Conservation (phyloP, 1,140 invertebrate species). For the Melipona quadrifasciata region DNA sequence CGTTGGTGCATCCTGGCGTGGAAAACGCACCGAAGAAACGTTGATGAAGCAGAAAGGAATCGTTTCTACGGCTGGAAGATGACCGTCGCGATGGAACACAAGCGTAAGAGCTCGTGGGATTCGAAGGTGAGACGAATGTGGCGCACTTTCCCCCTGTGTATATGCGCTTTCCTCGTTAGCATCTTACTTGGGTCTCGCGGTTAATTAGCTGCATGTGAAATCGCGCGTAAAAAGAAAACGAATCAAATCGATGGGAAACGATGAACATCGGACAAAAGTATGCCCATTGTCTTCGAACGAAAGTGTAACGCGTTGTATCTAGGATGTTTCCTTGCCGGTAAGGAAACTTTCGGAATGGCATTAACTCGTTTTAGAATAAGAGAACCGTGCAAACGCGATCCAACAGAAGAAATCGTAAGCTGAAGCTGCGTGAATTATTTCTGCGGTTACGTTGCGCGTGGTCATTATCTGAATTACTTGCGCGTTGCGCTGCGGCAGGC, state of each 20-base stretch:
- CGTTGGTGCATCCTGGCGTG: conserved; percentile 11
- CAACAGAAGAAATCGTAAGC: not conserved
- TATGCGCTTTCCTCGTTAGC: conserved; percentile 51
- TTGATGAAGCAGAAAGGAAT: conserved; percentile 45
- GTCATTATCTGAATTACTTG: conserved; percentile 24
- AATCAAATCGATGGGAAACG: conserved; percentile 25
- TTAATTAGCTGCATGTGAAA: conserved; percentile 61
- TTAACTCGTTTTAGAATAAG: conserved; percentile 2
- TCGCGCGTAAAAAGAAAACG: conserved; percentile 23
- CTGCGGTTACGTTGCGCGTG: conserved; percentile 30
- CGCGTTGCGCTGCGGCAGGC: not conserved
- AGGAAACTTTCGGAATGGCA: conserved; percentile 7
- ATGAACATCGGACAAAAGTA: not conserved
- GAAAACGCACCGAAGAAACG: conserved; percentile 36
- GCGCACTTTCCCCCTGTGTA: conserved; percentile 58
- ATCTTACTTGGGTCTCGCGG: conserved; percentile 16
- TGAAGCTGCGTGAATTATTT: conserved; percentile 29
- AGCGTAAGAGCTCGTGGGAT: conserved; percentile 80
- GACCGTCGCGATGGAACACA: conserved; percentile 81
- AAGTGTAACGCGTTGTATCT: not conserved
- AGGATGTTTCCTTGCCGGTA: not conserved
- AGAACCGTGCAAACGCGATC: not conserved
- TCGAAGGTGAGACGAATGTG: conserved; percentile 76
- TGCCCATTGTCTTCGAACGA: conserved; percentile 13
- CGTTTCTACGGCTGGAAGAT: conserved; percentile 56